Base-by-base conservation (phyloP, 2,797 vertebrate genomes). In the Melanitta fusca region DNA sequence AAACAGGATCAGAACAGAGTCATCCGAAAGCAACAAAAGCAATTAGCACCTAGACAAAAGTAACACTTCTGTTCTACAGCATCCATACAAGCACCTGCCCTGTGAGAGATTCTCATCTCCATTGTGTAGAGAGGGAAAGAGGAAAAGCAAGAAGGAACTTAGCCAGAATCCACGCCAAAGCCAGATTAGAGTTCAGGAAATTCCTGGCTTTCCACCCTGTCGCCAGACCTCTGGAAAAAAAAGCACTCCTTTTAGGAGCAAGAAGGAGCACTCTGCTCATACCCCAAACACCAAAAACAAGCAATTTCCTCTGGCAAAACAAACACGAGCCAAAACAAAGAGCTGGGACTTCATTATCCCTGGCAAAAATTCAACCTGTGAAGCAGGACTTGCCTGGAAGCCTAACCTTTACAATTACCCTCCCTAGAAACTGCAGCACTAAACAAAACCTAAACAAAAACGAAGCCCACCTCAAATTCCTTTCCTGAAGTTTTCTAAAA, bases 131-230 rank as follows among this genome's bases (percentile, higher is more conserved):
- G 49, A 73, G 56, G 28, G 73, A 95, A 93, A 30, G 53, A 86
- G 58, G 70, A 64, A 95, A 90, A 91, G 77, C 60, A 88, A 90
- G 72, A 86, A 90, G 82, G 41, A 93, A 86, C 51, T 57, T 84
- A 64, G 89, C 64, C 80, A 39, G 88, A 81, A 11, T 39, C 77
- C 71, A 65, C 61, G 78, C 74, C 77, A 60, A 95, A 95, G 8
- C 64, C 94, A 97, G 96, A 95, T 94, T 80, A 95, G 83, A 96
- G 61, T 68, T 90, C 89, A 87, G 95, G 96, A 96, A 96, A 95
- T 90, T 84, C 94, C 93, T 84, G 88, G 93, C 89, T 92, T 95
- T 91, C 91, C 25, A 4, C 68, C 88, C 58, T 12, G 83, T 90
- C 34, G 56, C 71, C 91, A 96, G 91, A 73, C 64, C 82, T 84